phyloP scores from a whole-genome alignment of 2,888 invertebrate species.

The Bellardia bayeri region DNA sequence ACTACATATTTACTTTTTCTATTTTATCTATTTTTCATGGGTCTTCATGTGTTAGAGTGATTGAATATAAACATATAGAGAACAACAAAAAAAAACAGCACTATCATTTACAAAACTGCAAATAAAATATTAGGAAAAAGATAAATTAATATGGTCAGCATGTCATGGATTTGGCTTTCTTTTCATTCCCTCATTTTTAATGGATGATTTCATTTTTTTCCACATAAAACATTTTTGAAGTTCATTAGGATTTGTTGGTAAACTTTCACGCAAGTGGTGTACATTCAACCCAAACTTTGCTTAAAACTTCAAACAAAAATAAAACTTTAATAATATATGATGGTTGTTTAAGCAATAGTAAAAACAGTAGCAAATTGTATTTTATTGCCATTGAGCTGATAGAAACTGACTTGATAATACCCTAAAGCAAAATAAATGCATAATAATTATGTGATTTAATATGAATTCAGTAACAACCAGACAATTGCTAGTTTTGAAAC shows the following conservation, averaged over 20 bases:
- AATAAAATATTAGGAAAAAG: conserved; percentile 75
- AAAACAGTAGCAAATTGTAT: conserved; percentile 31
- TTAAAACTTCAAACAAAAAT: neutral
- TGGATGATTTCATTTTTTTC: conserved; percentile 35
- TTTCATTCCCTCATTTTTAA: conserved; percentile 62
- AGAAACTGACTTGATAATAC: neutral
- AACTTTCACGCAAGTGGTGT: conserved; percentile 64
- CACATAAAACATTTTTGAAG: conserved; percentile 32
- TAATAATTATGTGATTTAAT: no score
- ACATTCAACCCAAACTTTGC: conserved; percentile 58
- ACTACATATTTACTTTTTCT: neutral
- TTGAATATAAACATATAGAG: conserved; percentile 65
- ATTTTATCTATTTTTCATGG: neutral
- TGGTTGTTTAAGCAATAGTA: conserved; percentile 8
- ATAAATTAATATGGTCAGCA: conserved; percentile 78
- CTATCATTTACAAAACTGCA: conserved; percentile 80
- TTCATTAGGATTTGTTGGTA: conserved; percentile 32
- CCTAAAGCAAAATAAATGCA: neutral
- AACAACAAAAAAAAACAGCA: conserved; percentile 77
- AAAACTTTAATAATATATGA: conserved; percentile 2
- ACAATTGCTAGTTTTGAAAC: no score
- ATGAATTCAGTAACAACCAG: no score
- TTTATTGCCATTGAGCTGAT: neutral
- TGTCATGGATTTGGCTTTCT: conserved; percentile 72
- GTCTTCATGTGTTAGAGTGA: no score